Evolutionary conservation across 2,888 invertebrate species (phyloP), one percentile per base, ranked within the genome.

Genomic region (Cyclophora albipunctata): DNA sequence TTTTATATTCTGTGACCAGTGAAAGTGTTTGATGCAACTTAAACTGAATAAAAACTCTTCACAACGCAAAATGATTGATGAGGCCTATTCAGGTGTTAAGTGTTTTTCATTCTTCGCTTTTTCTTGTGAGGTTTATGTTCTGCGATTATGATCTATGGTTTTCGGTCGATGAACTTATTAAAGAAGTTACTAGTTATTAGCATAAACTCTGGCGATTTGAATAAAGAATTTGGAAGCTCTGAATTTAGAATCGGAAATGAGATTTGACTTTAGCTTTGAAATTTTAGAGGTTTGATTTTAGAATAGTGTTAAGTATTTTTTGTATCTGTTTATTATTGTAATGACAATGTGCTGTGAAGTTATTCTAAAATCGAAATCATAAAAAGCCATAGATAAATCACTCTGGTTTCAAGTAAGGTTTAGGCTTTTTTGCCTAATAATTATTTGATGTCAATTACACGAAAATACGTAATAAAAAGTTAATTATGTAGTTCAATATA

Each of bases 1-100:
- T 42, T 49, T 45, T 40, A 47, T 45, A 34, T 42, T 33, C 43
- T 43, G 43, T 43, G 60, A 57, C 52, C 57, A 75, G 81, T 73
- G 81, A 83, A 81, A 82, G 81, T 81, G 68, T 75, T 68, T 63
- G 69, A 75, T 73, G 72, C 69, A 69, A 67, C 64, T 46, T 57
- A 61, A 54, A 55, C 48, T 60, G 54, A 62, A 59, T 70, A 67
- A 75, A 72, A 72, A 68, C 66, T 66, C 66, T 73, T 71, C 77
- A 71, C 72, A 78, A 67, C 67, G 62, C 62, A 58, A 59, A 51
- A 67, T 84, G 84, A 85, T 84, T 83, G 78, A 84, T 84, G 82
- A 65, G 53, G 60, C 59, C 73, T 71, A 80, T 82, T 80, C 75
- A 80, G 63, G 68, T 67, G 65, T 64, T 57, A 59, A 68, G 64